These are phyloP conservation scores for Nannoperca australis DNA, from an alignment of 2,797 vertebrate genomes.

Conservation along the genomic window DNA sequence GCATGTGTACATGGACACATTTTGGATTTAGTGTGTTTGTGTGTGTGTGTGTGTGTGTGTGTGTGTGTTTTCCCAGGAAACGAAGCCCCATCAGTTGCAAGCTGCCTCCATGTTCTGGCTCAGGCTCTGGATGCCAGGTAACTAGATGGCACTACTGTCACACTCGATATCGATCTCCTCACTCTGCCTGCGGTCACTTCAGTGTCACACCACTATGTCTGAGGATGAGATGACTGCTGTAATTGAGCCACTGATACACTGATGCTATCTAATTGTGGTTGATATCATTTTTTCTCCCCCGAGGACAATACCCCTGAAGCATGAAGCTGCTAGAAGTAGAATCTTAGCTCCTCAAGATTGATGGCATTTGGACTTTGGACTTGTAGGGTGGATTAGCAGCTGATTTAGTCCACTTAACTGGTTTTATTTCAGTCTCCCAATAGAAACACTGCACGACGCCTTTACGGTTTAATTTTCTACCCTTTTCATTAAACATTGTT, in stretches of 20 bases:
- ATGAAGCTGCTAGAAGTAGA: constrained; percentile 18
- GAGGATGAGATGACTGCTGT: constrained; percentile 61
- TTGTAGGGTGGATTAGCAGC: constrained; percentile 36
- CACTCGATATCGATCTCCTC: constrained; percentile 40
- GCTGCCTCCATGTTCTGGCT: constrained; percentile 92
- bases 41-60: constrained; percentile 3
- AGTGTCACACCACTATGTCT: constrained; percentile 55
- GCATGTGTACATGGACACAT: not conserved
- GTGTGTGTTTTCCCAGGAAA: constrained; percentile 83
- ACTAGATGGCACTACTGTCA: constrained; percentile 69
- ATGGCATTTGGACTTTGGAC: constrained; percentile 37
- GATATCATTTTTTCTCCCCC: constrained; percentile 59
- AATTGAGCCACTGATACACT: constrained; percentile 65
- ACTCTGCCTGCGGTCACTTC: constrained; percentile 57
- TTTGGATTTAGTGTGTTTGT: not conserved
- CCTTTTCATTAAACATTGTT: not conserved
- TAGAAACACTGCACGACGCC: not conserved
- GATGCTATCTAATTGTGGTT: constrained; percentile 67
- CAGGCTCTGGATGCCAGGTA: constrained; percentile 95
- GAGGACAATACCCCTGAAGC: constrained; percentile 51
- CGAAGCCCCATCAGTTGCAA: constrained; percentile 89
- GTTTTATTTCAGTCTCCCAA: constrained; percentile 8
- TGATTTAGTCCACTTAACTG: constrained; percentile 36
- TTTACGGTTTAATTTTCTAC: not conserved
- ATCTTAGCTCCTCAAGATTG: constrained; percentile 45